A percentile compares a stretch with the other conserved stretches of the same genome.
Conservation (phyloP, 2,888 invertebrate genomes). For the Machimus rusticus region DNA sequence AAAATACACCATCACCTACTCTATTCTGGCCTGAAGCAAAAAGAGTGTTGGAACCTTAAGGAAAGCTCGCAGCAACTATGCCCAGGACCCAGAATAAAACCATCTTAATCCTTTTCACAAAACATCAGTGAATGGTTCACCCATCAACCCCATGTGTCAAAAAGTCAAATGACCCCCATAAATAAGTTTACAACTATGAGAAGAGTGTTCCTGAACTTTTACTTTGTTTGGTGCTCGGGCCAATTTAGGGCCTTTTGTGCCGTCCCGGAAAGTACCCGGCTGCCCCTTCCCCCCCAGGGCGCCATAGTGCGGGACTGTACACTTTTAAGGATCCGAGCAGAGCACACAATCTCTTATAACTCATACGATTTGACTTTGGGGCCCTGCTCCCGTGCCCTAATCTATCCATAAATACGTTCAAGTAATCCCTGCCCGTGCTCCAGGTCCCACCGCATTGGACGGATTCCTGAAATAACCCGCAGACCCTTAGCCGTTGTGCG, state of each 20-base stretch:
- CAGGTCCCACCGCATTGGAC: conserved; percentile 24
- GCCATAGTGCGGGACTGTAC: neutral
- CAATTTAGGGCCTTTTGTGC: conserved; percentile 41
- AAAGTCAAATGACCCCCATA: conserved; percentile 48
- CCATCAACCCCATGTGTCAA: conserved; percentile 44
- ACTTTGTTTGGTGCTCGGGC: conserved; percentile 24
- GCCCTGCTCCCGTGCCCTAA: conserved; percentile 5
- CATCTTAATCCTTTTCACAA: conserved; percentile 34
- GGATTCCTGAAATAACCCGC: conserved; percentile 38
- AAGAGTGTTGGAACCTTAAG: neutral
- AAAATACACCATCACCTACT: neutral
- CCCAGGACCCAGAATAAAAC: conserved; percentile 9
- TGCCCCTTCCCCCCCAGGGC: neutral
- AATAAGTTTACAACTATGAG: conserved; percentile 45
- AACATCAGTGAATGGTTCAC: conserved; percentile 39
- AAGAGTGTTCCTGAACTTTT: conserved; percentile 44
- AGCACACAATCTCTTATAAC: conserved; percentile 33
- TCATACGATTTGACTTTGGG: conserved; percentile 29
- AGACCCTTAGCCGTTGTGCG: conserved; percentile 13
- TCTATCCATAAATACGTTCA: conserved; percentile 39
- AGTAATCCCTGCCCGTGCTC: conserved; percentile 39
- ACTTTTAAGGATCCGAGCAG: neutral
- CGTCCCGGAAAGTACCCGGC: neutral
- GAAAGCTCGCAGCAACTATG: neutral
- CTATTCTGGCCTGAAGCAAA: neutral